Evolutionary conservation across 2,113 vertebrate species (phyloP), one percentile per base, ranked within the genome.

Genomic region (Centropristis striata): DNA sequence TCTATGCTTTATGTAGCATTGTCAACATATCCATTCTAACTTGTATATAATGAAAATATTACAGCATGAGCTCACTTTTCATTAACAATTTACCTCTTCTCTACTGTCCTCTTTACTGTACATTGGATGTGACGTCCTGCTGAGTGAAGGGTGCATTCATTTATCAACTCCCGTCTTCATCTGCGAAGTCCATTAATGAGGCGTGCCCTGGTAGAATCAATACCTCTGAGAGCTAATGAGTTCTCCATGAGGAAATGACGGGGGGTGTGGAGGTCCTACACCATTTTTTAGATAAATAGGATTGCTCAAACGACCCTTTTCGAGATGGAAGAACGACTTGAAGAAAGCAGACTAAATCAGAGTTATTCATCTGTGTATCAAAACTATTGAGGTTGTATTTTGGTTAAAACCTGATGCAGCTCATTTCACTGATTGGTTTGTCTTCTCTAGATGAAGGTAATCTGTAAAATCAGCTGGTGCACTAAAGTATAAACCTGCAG

Each of bases 101-200:
- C 42, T 14, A 28, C 63, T 27, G 57, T 44, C 58, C 55, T 37
- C 14, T 25, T 18, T 49, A 21, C 44, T 65, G 51, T 79, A 71
- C 51, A 28, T 15, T 64, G 46, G n/a, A 28, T 61, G 54, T 55
- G 67, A 50, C 61, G 47, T 70, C 85, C 78, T 42, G 67, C 78
- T 81, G 83, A 83, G 70, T 65, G 67, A 79, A 63, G 64, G 80
- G 23, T 23, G 51, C 57, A 9, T 72, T 85, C 83, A 83, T 90
- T 85, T 65, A 83, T 90, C 90, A 83, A 68, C 64, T 28, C 25
- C 64, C 7, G 15, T 75, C 85, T 77, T 85, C 61, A 83, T 89
- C 76, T 80, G 77, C 37, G 63, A 61, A 79, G 60, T 71, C 85
- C 87, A 87, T 90, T 92, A 88, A 92, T 88, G 87, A 88, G 80